phyloP scores from a whole-genome alignment of 1,140 invertebrate species.

The Megathymus violae region DNA sequence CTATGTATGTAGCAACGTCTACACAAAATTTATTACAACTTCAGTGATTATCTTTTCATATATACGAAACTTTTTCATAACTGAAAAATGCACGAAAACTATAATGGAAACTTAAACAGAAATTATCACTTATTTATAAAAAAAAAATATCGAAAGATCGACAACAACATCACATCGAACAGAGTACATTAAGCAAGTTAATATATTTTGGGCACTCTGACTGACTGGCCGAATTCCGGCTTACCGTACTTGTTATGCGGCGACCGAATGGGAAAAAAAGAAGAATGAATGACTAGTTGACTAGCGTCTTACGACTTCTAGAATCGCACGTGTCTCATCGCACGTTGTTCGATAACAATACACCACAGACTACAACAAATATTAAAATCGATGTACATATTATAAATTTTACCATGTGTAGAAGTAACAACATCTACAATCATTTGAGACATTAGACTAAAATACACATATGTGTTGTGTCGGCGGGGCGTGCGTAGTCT shows the following conservation, averaged over 20 bases:
- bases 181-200: neutral
- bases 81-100: neutral
- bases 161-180: neutral
- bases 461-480: too few species aligned
- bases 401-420: too few species aligned
- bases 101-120: neutral
- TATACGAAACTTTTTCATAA: conserved; percentile 12
- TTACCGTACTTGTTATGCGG: too few species aligned
- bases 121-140: neutral
- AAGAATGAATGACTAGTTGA: conserved; percentile 1
- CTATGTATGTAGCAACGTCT: conserved; percentile 51
- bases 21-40: conserved; percentile 47
- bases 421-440: too few species aligned
- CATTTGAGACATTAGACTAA: too few species aligned
- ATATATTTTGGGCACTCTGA: too few species aligned
- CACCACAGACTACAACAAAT: neutral
- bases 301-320: conserved; percentile 4
- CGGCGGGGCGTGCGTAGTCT: too few species aligned
- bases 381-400: too few species aligned
- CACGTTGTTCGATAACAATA: conserved; percentile 33
- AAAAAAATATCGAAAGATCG: neutral
- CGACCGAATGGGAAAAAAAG: neutral
- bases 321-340: conserved; percentile 50
- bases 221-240: too few species aligned
- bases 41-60: conserved; percentile 1